These are phyloP conservation scores for Rhodophaea formosa DNA, from an alignment of 2,888 invertebrate species.

Conservation along the genomic window DNA sequence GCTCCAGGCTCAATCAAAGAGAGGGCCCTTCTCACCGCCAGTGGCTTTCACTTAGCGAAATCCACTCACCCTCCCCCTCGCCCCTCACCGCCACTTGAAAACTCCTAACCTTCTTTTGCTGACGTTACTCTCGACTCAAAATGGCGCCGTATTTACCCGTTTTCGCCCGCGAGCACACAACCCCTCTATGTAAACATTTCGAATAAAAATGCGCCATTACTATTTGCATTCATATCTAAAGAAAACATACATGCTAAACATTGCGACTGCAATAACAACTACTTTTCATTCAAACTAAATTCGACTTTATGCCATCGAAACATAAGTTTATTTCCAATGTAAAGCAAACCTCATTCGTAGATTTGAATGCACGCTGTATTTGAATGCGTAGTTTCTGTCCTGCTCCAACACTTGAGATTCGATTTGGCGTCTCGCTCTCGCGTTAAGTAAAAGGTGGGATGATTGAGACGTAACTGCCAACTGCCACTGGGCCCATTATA, in stretches of 20 bases:
- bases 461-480: conserved; percentile 79
- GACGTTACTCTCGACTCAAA: conserved; percentile 62
- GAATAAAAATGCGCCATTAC: conserved; percentile 80
- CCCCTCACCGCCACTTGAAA: conserved; percentile 30
- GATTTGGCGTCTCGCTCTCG: conserved; percentile 45
- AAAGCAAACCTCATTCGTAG: conserved; percentile 37
- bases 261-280: conserved; percentile 55
- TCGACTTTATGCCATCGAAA: conserved; percentile 26
- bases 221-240: conserved; percentile 81
- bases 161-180: conserved; percentile 38
- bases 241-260: conserved; percentile 80
- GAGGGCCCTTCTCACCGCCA: conserved; percentile 34
- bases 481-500: conserved; percentile 79
- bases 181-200: conserved; percentile 78
- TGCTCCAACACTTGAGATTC: conserved; percentile 33
- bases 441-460: conserved; percentile 74
- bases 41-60: conserved; percentile 48
- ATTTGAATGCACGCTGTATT: conserved; percentile 58
- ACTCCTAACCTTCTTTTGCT: conserved; percentile 49
- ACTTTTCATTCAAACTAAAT: conserved; percentile 25
- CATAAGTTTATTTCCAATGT: conserved; percentile 26
- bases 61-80: conserved; percentile 34
- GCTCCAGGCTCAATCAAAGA: conserved; percentile 28
- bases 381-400: conserved; percentile 59
- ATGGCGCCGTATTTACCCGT: conserved; percentile 68